Conservation (phyloP, 1,140 invertebrate genomes). For the Ceratina australensis region DNA sequence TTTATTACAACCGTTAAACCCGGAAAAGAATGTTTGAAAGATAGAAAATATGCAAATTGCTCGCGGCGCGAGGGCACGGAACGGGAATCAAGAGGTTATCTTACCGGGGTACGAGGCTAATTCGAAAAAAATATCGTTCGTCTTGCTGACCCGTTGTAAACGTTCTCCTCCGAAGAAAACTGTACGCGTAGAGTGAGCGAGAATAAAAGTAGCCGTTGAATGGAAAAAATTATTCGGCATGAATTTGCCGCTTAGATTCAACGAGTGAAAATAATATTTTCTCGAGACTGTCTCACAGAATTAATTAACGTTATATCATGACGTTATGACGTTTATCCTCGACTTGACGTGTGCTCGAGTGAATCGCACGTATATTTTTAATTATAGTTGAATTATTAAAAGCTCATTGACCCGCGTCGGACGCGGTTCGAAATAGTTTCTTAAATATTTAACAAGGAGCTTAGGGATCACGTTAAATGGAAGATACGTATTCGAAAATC, state of each 20-base stretch:
- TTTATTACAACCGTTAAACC: slow-evolving; percentile 13
- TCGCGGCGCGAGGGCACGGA: neutral
- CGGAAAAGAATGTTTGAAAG: neutral
- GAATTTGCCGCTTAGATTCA: too few relatives aligned
- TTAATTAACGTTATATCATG: too few relatives aligned
- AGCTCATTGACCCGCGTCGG: neutral
- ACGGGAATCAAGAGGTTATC: neutral
- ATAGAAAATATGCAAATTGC: slow-evolving; percentile 21
- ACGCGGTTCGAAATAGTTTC: neutral
- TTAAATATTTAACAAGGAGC: neutral
- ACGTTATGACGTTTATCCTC: too few relatives aligned
- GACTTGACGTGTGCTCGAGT: too few relatives aligned
- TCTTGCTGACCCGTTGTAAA: neutral
- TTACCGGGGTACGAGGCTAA: neutral
- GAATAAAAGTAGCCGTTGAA: too few relatives aligned
- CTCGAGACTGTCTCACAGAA: too few relatives aligned
- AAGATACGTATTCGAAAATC: neutral
- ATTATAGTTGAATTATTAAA: neutral
- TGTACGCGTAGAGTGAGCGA: too few relatives aligned
- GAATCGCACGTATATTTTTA: too few relatives aligned
- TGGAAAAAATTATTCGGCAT: too few relatives aligned
- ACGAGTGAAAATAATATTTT: too few relatives aligned
- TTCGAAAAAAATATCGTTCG: neutral
- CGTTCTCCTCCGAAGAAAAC: too few relatives aligned
- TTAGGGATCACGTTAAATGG: neutral